These are phyloP conservation scores for Apocheima hispidaria DNA, from an alignment of 2,888 invertebrate species.

Conservation along the genomic window DNA sequence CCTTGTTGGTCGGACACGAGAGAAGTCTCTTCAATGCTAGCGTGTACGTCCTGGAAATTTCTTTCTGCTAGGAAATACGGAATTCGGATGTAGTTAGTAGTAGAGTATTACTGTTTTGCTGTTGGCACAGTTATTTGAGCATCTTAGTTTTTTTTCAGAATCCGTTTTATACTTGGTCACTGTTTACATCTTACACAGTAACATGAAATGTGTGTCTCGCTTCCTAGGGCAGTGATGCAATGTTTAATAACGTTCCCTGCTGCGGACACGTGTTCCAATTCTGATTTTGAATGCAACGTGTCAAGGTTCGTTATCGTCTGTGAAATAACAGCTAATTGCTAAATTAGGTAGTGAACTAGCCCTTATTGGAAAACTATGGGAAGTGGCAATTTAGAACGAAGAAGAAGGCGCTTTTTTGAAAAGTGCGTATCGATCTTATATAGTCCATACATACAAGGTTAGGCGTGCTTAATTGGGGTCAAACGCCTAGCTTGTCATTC, in stretches of 20 bases:
- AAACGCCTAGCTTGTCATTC: too few relatives aligned
- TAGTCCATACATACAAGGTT: too few relatives aligned
- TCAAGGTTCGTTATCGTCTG: conserved; percentile 42
- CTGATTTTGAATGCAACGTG: conserved; percentile 34
- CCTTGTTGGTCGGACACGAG: too few relatives aligned
- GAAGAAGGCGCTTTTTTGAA: not conserved
- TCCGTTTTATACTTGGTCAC: not conserved
- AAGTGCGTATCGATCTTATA: too few relatives aligned
- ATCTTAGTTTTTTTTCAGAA: not conserved
- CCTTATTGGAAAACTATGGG: not conserved
- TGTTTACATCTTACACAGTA: conserved; percentile 12
- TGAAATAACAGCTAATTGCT: conserved; percentile 37
- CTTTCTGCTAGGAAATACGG: too few relatives aligned
- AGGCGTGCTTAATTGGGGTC: too few relatives aligned
- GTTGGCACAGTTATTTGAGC: not conserved
- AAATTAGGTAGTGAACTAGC: conserved; percentile 28
- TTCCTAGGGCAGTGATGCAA: conserved; percentile 52
- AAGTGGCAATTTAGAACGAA: not conserved
- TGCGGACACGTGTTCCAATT: conserved; percentile 36
- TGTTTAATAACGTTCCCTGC: conserved; percentile 37
- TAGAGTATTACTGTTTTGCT: too few relatives aligned
- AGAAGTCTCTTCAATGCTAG: too few relatives aligned
- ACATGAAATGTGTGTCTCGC: conserved; percentile 58
- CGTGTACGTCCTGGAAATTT: too few relatives aligned
- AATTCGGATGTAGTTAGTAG: too few relatives aligned